A percentile compares a stretch with the other conserved stretches of the same genome.
Evolutionary conservation across 1,140 invertebrate genomes (phyloP).

Genomic region (Lucilia cuprina): DNA sequence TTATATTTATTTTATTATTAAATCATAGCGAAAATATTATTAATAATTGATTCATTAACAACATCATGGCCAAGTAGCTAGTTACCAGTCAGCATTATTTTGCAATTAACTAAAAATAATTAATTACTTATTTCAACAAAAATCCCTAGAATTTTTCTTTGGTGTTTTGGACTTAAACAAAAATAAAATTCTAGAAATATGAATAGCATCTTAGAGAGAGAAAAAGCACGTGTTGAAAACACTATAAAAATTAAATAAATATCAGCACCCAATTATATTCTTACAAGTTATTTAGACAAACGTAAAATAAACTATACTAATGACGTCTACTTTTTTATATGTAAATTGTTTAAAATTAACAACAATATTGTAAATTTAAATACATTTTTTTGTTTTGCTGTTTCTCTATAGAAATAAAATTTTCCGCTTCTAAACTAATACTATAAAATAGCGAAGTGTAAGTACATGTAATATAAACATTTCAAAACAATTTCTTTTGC

Average conservation of each 20-base stretch:
- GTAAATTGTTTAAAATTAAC: background rate
- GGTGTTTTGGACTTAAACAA: background rate
- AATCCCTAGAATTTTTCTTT: background rate
- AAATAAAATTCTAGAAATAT: background rate
- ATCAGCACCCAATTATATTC: background rate
- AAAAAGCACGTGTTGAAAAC: background rate
- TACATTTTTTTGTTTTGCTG: background rate
- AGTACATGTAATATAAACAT: background rate
- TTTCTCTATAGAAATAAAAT: background rate
- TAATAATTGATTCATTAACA: background rate
- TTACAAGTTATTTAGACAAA: background rate
- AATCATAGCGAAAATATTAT: background rate
- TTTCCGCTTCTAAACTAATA: constrained; percentile 5
- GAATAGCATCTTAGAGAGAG: background rate
- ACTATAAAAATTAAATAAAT: background rate
- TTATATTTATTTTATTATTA: background rate
- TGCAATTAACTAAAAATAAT: constrained; percentile 4
- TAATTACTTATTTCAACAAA: background rate
- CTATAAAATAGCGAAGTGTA: background rate
- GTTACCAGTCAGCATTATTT: background rate
- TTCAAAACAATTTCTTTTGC: background rate
- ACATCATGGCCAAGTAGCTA: background rate
- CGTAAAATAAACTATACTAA: background rate
- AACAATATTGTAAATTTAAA: background rate
- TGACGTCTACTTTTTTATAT: background rate